Evolutionary conservation across 2,888 invertebrate species (phyloP), one percentile per base, ranked within the genome.

Genomic region (Ceraclea dissimilis): DNA sequence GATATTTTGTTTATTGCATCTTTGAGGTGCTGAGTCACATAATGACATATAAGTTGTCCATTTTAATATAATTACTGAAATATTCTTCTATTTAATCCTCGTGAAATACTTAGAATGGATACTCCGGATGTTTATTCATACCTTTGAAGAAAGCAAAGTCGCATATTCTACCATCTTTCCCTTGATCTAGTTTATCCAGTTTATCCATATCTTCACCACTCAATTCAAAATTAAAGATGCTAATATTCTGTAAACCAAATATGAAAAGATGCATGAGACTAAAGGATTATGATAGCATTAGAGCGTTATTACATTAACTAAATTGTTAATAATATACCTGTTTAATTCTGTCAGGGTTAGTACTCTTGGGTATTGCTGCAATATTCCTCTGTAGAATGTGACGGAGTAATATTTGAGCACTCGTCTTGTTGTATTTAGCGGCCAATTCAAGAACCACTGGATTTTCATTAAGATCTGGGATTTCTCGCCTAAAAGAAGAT

Each of bases 361-460:
- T 86, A 69, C 92, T 93, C 70, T 93, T 94, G 2, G 93, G 93
- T 66, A 94, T 91, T 34, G 84, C 84, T 8, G 80, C 80, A 31
- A 92, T 71, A 10, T 84, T 86, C 48, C 81, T 81, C 68, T 93
- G 90, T 10, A 90, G 65, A 13, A 82, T 74, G 71, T 86, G 85
- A 50, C 87, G 80, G 2, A 94, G 71, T 34, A 90, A 71, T 22
- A 89, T 73, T 71, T 93, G 93, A 2, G 91, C 91, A 1, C 87
- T 76, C 0, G 85, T 80, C 68, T 88, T 90, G 0, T 73, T 71
- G 65, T 85, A 79, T 64, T 74, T 81, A 44, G 78, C 74, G 1
- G 82, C 81, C 49, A 84, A 73, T 60, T 71, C 65, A 43, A 74
- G 64, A 0, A 86, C 79, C 11, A 69, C 73, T 0, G 82, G 76